phyloP scores from a whole-genome alignment of 2,797 vertebrate species.

The Rallus crepitans region DNA sequence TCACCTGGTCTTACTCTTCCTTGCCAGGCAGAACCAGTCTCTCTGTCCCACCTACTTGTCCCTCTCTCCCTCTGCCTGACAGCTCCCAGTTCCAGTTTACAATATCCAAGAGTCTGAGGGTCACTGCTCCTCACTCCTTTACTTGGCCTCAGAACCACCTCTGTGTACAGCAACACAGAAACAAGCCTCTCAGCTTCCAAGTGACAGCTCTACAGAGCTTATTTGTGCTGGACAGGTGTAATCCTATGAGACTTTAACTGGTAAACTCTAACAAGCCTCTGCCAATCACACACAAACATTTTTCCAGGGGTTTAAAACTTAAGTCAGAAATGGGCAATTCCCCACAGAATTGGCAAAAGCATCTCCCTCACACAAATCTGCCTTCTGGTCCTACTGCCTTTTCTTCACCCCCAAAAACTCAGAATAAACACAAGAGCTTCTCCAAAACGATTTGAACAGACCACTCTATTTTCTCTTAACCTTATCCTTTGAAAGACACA shows the following conservation, averaged over 20 bases:
- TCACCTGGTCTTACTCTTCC: background rate
- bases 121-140: background rate
- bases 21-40: background rate
- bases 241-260: background rate
- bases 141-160: background rate
- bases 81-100: background rate
- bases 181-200: background rate
- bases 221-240: accelerated
- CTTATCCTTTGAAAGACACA: background rate
- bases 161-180: background rate
- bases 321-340: background rate
- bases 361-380: background rate
- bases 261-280: background rate
- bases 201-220: background rate
- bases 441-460: background rate
- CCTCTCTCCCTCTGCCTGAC: background rate
- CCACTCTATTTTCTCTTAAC: background rate
- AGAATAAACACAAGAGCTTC: background rate
- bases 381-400: background rate
- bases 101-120: background rate
- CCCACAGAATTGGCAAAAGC: background rate
- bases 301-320: background rate
- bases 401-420: background rate
- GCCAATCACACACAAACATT: background rate
- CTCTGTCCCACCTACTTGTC: background rate